Conservation (phyloP, 2,888 invertebrate species). For the Embidobia sp. region DNA sequence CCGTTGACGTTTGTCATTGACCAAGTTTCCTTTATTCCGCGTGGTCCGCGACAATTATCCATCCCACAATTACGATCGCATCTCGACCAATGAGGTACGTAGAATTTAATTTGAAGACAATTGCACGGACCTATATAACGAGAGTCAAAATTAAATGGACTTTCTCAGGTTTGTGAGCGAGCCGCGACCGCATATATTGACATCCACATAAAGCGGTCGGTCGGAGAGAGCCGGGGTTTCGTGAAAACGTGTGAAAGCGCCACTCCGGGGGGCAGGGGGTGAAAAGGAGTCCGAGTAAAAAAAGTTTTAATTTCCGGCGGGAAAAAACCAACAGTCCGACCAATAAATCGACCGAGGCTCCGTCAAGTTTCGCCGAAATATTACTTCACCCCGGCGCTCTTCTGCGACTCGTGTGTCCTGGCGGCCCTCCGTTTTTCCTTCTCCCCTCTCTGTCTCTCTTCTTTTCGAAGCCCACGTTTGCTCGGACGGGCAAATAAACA, state of each 20-base stretch:
- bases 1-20: too few species aligned
- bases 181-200: conserved; percentile 48
- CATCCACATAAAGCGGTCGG: conserved; percentile 53
- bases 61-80: too few species aligned
- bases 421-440: too few species aligned
- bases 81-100: too few species aligned
- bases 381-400: conserved; percentile 61
- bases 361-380: conserved; percentile 60
- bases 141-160: conserved; percentile 46
- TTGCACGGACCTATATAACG: conserved; percentile 41
- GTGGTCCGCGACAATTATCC: too few species aligned
- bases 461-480: conserved; percentile 36
- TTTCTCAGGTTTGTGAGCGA: conserved; percentile 51
- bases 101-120: conserved; percentile 46
- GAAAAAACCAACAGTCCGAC: conserved; percentile 73
- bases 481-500: conserved; percentile 46
- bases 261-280: conserved; percentile 49
- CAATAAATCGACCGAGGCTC: conserved; percentile 3
- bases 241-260: conserved; percentile 60
- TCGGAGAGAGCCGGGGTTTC: conserved; percentile 47
- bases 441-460: too few species aligned
- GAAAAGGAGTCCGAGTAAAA: conserved; percentile 69
- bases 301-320: conserved; percentile 80
- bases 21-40: too few species aligned
- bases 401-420: too few species aligned